Evolutionary conservation across 30 jellyfish, hydroid and myxozoan species (phyloP).

Genomic region (Aurelia aurita complex sp. Pacific): DNA sequence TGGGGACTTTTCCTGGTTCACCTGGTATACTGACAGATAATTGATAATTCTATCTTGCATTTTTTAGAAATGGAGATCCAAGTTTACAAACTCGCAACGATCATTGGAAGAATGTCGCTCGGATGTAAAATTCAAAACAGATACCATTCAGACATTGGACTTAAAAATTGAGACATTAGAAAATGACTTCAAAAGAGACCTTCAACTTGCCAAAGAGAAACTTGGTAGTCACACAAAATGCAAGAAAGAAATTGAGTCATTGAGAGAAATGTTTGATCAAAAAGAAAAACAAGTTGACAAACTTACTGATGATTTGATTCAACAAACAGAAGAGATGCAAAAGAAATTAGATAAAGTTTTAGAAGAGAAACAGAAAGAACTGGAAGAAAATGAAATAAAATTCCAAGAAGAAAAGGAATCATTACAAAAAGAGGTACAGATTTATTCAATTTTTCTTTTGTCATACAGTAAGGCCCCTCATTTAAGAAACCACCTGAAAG

Average conservation of each 20-base stretch:
- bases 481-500: too few species aligned
- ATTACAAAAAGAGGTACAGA: conserved; percentile 29
- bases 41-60: not conserved
- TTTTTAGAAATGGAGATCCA: conserved; percentile 61
- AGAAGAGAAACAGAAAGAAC: conserved; percentile 21
- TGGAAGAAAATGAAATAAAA: not conserved
- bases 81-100: conserved; percentile 42
- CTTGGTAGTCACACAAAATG: conserved; percentile 55
- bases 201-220: conserved; percentile 50
- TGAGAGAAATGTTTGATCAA: conserved; percentile 32
- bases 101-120: conserved; percentile 57
- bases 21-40: too few species aligned
- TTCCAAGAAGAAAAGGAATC: conserved; percentile 24
- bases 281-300: conserved; percentile 38
- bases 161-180: conserved; percentile 28
- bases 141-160: conserved; percentile 23
- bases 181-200: conserved; percentile 29
- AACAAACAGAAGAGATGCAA: conserved; percentile 5
- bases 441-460: not conserved
- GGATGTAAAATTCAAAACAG: conserved; percentile 34
- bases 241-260: conserved; percentile 31
- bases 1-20: too few species aligned
- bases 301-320: conserved; percentile 26
- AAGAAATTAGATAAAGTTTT: not conserved
- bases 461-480: too few species aligned